Evolutionary conservation across 2,888 invertebrate species (phyloP).

Genomic region (Megamerina dolium): DNA sequence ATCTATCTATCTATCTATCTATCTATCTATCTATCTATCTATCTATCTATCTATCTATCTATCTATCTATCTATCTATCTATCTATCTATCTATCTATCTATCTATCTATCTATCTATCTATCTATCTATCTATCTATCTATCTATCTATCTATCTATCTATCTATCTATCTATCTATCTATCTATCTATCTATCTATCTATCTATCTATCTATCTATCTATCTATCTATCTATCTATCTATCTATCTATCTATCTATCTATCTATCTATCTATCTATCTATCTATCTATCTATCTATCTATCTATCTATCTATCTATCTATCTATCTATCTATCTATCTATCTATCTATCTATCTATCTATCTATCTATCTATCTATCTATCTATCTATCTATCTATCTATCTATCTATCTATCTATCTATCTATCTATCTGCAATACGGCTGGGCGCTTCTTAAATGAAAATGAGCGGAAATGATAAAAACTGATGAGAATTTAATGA

Average conservation of each 20-base stretch:
- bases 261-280: neutral
- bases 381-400: slow-evolving; percentile 6
- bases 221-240: neutral
- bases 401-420: slow-evolving; percentile 1
- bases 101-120: slow-evolving; percentile 8
- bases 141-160: slow-evolving; percentile 8
- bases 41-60: slow-evolving; percentile 7
- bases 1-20: slow-evolving; percentile 6
- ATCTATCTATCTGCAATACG: neutral
- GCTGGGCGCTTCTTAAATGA: too few species aligned
- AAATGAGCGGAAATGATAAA: too few species aligned
- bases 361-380: slow-evolving; percentile 4
- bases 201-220: neutral
- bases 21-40: slow-evolving; percentile 8
- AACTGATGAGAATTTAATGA: too few species aligned
- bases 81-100: slow-evolving; percentile 8
- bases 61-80: slow-evolving; percentile 6
- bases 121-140: slow-evolving; percentile 6
- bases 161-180: slow-evolving; percentile 7
- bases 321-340: neutral
- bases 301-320: neutral
- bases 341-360: slow-evolving; percentile 2
- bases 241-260: neutral
- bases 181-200: slow-evolving; percentile 4
- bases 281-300: neutral